Evolutionary conservation across 2,888 invertebrate genomes (phyloP), one percentile per base, ranked within the genome.

Genomic region (Eledone cirrhosa): DNA sequence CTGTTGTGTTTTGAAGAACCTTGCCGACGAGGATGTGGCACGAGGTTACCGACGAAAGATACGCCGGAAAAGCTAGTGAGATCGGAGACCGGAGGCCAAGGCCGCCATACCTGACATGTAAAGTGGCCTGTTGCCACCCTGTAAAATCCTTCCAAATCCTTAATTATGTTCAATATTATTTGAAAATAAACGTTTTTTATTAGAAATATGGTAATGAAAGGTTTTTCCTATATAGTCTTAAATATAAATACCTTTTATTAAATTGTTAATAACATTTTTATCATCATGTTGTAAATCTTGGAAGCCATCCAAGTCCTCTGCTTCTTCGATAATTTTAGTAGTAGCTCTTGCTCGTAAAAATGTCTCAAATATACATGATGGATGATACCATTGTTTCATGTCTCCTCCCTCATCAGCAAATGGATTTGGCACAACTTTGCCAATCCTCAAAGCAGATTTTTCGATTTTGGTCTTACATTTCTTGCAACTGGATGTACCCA

Each of bases 341-440:
- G 94, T 93, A 0, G 95, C 94, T 78, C 96, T 92, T 85, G 97
- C 96, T 87, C 94, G 94, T 63, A 94, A 91, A 83, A 97, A 94
- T 24, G 93, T 93, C 88, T 96, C 94, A 92, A 96, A 95, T 8
- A 97, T 91, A 86, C 97, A 97, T 80, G 93, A 92, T 0, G 95
- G 91, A 87, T 97, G 97, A 89, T 94, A 93, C 88, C 96, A 97
- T 83, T 93, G 93, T 90, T 96, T 97, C 95, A 97, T 95, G 69
- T 94, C 94, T 0, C 93, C 93, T 29, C 93, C 93, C 86, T 93
- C 93, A 16, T 92, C 92, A 22, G 93, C 93, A 87, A 95, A 96
- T 0, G 95, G 95, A 90, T 95, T 97, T 0, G 94, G 91, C 7
- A 94, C 93, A 27, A 95, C 87, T 85, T 96, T 96, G 0, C 95